Evolutionary conservation across 2,888 invertebrate genomes (phyloP), one percentile per base, ranked within the genome.

Genomic region (Tachina grossa): DNA sequence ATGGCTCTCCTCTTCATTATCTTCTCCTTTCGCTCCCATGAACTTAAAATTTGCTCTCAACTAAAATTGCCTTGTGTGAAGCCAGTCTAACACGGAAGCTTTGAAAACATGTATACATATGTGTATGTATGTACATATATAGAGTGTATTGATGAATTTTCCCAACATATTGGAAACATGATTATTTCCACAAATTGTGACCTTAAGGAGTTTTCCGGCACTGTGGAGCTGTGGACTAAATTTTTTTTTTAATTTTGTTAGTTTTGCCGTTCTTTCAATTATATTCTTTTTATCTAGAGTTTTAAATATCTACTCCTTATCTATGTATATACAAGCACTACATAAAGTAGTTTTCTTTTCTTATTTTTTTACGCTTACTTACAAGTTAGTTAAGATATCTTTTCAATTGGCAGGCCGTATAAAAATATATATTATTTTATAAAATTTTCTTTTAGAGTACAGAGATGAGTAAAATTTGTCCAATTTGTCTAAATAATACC

Each of bases 311-410:
- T n/a, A 39, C 22, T 43, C 31, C 61, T 63, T 75, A 65, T 55
- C 19, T 47, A n/a, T 66, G n/a, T 82, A 69, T 66, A 22, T 82
- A 69, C 51, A 75, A 75, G 75, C 49, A 81, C 66, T 55, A n/a
- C 31, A 49, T 53, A 31, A 31, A 31, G 19, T 31, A 41, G 39
- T 2, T 31, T 51, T 45, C 53, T 11, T 11, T 31, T 16, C 49
- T 13, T 6, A 49, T 66, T 31, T 14, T 22, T 81, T 51, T 57
- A 9, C 9, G 39, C 9, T 57, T 22, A 65, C 55, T 65, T 65
- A 80, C 55, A 80, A 65, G 31, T 66, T 57, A 57, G 45, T 53
- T 41, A 22, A 41, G 4, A 16, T 59, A 51, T 53, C 19, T 45
- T 68, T 66, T 61, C 41, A n/a, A 41, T 61, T 43, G 41, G 61